These are phyloP conservation scores for Atherinosoma microstoma DNA, from an alignment of 2,797 vertebrate genomes.

Conservation along the genomic window DNA sequence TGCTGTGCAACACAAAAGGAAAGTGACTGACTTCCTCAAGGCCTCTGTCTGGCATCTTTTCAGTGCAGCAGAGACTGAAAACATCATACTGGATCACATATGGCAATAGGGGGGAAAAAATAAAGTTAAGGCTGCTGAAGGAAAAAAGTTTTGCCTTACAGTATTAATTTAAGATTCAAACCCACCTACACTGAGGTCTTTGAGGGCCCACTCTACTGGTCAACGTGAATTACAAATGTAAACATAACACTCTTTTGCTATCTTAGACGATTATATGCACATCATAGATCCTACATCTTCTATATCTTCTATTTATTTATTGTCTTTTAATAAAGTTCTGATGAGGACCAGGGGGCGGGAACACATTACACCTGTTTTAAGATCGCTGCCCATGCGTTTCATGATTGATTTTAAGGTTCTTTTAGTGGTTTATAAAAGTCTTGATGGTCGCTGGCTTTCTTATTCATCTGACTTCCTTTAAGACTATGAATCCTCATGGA, in stretches of 20 bases:
- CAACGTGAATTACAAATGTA: conserved; percentile 28
- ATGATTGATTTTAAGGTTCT: too few species aligned
- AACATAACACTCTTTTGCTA: not conserved
- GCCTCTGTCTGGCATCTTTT: conserved; percentile 66
- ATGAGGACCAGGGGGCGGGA: too few species aligned
- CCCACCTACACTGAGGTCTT: conserved; percentile 32
- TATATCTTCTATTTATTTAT: not conserved
- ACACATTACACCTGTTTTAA: too few species aligned
- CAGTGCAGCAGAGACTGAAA: conserved; percentile 57
- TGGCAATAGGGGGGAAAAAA: conserved; percentile 7
- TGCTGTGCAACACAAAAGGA: conserved; percentile 63
- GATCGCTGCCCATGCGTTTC: too few species aligned
- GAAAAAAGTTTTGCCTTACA: conserved; percentile 59
- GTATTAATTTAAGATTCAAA: conserved; percentile 56
- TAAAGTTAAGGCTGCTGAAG: conserved; percentile 26
- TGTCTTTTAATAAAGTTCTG: not conserved
- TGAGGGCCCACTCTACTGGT: conserved; percentile 35
- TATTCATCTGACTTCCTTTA: too few species aligned
- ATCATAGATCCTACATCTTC: not conserved
- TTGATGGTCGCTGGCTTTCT: too few species aligned
- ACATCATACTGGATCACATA: conserved; percentile 39
- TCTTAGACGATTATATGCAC: not conserved
- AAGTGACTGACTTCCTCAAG: conserved; percentile 69
- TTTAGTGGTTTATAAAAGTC: too few species aligned
- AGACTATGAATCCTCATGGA: too few species aligned